Evolutionary conservation across 2,888 invertebrate genomes (phyloP), one percentile per base, ranked within the genome.

Genomic region (Heliconius sara): DNA sequence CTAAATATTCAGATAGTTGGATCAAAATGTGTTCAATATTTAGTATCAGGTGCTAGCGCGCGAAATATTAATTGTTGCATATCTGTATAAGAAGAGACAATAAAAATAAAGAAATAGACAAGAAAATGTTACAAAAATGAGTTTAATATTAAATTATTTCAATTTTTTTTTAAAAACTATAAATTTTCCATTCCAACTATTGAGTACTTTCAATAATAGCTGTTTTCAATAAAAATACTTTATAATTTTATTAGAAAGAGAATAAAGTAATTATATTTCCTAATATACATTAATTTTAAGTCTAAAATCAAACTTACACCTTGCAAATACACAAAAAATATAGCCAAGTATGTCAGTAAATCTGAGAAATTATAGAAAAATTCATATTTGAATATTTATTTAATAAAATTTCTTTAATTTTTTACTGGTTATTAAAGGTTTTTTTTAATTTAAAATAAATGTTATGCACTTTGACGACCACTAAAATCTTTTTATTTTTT

Each of bases 11-110:
- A 60, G 0, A 67, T 13, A 52, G 43, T 76, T 47, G 27, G 57
- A 27, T 57, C 30, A 30, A 67, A 74, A 78, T 78, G 78, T 78
- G 74, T 78, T 78, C 78, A 78, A 39, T 67, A 74, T 52, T 27
- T 78, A 75, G 57, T 22, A 39, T 75, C 78, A 74, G 75, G 78
- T 79, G 78, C 78, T 79, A 79, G 30, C 27, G 43, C 43, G 75
- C 78, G 68, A 74, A 79, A 79, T 60, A 30, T 47, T 39, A 30
- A 34, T 68, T 78, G 52, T 78, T 74, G 67, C 60, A 68, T 79
- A 75, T 74, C 19, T 68, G 16, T 73, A 12, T 76, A 76, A 63
- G 65, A 47, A 66, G 75, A 68, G 78, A 78, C 78, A 78, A 74
- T 74, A 78, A 78, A 74, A 78, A 74, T 74, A 78, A 74, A 68